Percentiles rank a stretch among this genome's conserved stretches.
phyloP scores from a whole-genome alignment of 2,888 invertebrate species.

The Globia sparganii region DNA sequence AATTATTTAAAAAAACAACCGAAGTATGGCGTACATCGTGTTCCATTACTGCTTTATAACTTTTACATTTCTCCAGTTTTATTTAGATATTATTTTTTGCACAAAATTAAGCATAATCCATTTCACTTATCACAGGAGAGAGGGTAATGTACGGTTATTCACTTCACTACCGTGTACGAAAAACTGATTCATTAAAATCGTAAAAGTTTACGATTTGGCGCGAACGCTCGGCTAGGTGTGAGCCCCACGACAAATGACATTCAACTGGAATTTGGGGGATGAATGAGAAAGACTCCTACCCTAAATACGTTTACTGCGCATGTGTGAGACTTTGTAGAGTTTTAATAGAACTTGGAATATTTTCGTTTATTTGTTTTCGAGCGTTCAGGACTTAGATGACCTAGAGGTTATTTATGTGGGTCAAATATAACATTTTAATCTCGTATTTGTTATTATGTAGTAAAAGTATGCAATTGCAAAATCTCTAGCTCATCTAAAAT shows the following conservation, averaged over 20 bases:
- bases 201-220: conserved; percentile 74
- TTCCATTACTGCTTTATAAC: conserved; percentile 82
- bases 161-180: conserved; percentile 25
- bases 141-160: not conserved
- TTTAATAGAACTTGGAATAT: conserved; percentile 35
- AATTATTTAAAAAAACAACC: conserved; percentile 78
- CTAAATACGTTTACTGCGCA: conserved; percentile 76
- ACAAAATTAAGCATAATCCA: conserved; percentile 25
- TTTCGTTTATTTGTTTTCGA: conserved; percentile 6
- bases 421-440: not conserved
- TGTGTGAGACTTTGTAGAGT: conserved; percentile 76
- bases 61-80: conserved; percentile 50
- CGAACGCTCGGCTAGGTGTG: conserved; percentile 67
- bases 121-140: conserved; percentile 30
- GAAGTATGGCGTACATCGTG: conserved; percentile 76
- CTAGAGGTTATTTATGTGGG: not conserved
- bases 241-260: conserved; percentile 64
- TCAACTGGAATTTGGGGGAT: conserved; percentile 80
- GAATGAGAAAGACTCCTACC: conserved; percentile 74
- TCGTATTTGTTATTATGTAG: not conserved
- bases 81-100: conserved; percentile 8
- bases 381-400: not conserved
- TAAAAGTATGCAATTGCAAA: not conserved
- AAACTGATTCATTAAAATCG: conserved; percentile 61
- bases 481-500: not conserved